Percentiles rank a stretch among this genome's conserved stretches.
phyloP scores from a whole-genome alignment of 2,888 invertebrate genomes.

The Steromphala cineraria region DNA sequence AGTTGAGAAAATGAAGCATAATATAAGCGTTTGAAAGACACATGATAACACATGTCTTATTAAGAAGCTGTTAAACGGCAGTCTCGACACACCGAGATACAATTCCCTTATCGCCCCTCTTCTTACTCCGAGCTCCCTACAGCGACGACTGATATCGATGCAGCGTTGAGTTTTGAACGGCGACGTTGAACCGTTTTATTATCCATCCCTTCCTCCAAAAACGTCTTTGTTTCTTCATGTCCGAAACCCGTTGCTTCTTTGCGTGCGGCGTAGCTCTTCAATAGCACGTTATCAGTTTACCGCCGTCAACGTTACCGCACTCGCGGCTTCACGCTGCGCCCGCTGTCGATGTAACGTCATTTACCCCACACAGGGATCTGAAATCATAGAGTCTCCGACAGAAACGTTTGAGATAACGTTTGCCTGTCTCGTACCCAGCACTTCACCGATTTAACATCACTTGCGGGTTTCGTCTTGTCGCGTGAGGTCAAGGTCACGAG shows the following conservation, averaged over 20 bases:
- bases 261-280: neutral
- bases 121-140: neutral
- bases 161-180: neutral
- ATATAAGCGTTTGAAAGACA: slow-evolving; percentile 20
- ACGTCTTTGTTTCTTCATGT: neutral
- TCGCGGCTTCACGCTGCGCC: neutral
- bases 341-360: slow-evolving; percentile 7
- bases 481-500: too few relatives aligned
- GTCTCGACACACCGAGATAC: neutral
- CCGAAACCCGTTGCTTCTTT: neutral
- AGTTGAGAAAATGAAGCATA: slow-evolving; percentile 9
- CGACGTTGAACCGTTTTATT: slow-evolving; percentile 11
- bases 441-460: too few relatives aligned
- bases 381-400: neutral
- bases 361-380: neutral
- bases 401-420: neutral
- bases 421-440: neutral
- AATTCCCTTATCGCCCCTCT: neutral
- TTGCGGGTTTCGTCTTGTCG: too few relatives aligned
- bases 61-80: slow-evolving; percentile 17
- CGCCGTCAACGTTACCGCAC: neutral
- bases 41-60: slow-evolving; percentile 17
- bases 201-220: neutral
- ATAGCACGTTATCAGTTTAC: neutral
- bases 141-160: neutral